Evolutionary conservation across 2,113 vertebrate species (phyloP), one percentile per base, ranked within the genome.

Genomic region (Megaceryle maxima): DNA sequence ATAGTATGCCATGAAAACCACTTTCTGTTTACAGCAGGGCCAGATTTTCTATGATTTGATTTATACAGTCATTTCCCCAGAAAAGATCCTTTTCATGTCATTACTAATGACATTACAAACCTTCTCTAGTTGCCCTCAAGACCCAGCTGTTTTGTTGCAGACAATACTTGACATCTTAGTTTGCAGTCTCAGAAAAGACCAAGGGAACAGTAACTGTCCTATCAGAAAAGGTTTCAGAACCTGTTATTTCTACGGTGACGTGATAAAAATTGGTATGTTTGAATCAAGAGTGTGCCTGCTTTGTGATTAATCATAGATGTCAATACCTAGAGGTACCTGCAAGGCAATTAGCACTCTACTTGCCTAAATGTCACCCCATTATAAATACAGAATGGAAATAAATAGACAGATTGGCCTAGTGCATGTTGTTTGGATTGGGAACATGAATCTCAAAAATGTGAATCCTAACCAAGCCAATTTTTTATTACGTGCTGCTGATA

Each of bases 321-420:
- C 74, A 93, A 87, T 92, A 88, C 33, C 37, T 72, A 94, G 87
- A 82, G 41, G 80, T 94, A 92, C 91, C 94, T 96, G 95, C 80
- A 79, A 93, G 53, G 81, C 94, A 94, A 88, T 96, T 94, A 96
- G 84, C 74, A 67, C 57, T 77, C 70, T 53, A 50, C 78, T 89
- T 62, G 70, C 63, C 70, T 84, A 94, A 96, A 96, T 92, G 87
- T 89, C 95, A 94, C 55, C 9, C 2, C n/a, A 66, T 17, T 94
- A 87, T 84, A 97, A 90, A 94, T 76, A 94, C 67, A 76, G 67
- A 67, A 70, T 67, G 63, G 91, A 83, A 97, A 96, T 94, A 96
- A 92, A 96, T 3, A 96, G 92, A 84, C 92, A 94, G 95, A 91
- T 84, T 89, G 84, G 81, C 46, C 53, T 89, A n/a, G 44, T 77